Percentiles rank a stretch among this genome's conserved stretches.
Conservation (phyloP, 2,113 vertebrate species). For the Dasyurus viverrinus region DNA sequence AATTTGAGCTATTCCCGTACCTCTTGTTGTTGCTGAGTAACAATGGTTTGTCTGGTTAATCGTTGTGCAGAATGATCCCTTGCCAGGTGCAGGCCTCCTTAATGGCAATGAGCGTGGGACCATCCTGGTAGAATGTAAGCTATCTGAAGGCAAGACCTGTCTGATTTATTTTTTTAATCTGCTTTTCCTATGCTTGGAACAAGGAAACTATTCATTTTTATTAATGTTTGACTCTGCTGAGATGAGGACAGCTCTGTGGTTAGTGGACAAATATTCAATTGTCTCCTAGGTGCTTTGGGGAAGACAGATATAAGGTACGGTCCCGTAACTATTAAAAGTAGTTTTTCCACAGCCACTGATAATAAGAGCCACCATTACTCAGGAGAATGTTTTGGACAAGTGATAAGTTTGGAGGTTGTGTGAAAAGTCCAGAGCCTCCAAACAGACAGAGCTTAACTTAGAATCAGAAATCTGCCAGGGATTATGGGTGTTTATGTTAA, state of each 20-base stretch:
- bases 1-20: neutral
- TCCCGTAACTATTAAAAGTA: neutral
- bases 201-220: neutral
- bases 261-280: neutral
- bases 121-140: neutral
- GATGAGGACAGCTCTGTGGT: neutral
- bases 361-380: neutral
- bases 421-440: neutral
- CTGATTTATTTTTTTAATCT: too few species aligned
- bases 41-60: neutral
- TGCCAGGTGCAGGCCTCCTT: neutral
- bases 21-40: neutral
- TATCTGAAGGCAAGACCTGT: neutral
- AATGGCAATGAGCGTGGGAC: neutral
- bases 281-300: neutral
- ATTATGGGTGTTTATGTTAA: neutral
- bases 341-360: neutral
- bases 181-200: too few species aligned
- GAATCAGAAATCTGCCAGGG: neutral
- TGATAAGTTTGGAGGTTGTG: neutral
- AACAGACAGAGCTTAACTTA: neutral
- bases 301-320: neutral
- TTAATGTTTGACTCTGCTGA: neutral
- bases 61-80: neutral
- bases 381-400: neutral